These are phyloP conservation scores for Lasius fuliginosus DNA, from an alignment of 2,888 invertebrate genomes.

Conservation along the genomic window DNA sequence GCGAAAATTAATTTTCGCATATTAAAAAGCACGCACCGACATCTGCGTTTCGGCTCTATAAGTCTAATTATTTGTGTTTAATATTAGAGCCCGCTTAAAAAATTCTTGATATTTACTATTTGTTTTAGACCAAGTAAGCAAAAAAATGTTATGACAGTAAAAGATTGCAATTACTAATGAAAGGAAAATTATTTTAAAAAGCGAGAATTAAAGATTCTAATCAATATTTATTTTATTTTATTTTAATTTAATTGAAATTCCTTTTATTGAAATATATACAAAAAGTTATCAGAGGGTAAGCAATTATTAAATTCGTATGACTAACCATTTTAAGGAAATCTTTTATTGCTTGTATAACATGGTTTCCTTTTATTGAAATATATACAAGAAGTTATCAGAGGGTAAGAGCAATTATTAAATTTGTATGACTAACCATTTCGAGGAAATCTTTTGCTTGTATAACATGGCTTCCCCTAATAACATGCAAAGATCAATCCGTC, in stretches of 20 bases:
- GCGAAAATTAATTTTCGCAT: too few species aligned
- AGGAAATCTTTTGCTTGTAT: conserved; percentile 36
- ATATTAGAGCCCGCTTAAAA: too few species aligned
- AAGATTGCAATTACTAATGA: neutral
- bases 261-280: neutral
- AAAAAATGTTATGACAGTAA: neutral
- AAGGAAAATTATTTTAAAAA: neutral
- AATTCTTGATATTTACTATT: neutral
- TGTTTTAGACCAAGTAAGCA: neutral
- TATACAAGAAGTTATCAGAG: neutral
- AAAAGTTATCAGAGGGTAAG: neutral
- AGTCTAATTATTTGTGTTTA: too few species aligned
- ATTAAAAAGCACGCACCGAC: too few species aligned
- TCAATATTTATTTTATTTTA: neutral
- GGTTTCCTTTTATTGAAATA: conserved; percentile 67
- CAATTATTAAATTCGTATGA: neutral
- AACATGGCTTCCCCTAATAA: conserved; percentile 73
- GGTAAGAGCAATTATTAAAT: neutral
- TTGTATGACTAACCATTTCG: neutral
- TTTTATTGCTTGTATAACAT: conserved; percentile 62
- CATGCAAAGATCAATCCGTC: conserved; percentile 57
- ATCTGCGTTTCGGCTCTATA: too few species aligned
- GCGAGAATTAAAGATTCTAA: neutral
- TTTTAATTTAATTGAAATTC: neutral
- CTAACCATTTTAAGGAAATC: neutral